phyloP scores from a whole-genome alignment of 2,797 vertebrate genomes.

The Aplochiton taeniatus region DNA sequence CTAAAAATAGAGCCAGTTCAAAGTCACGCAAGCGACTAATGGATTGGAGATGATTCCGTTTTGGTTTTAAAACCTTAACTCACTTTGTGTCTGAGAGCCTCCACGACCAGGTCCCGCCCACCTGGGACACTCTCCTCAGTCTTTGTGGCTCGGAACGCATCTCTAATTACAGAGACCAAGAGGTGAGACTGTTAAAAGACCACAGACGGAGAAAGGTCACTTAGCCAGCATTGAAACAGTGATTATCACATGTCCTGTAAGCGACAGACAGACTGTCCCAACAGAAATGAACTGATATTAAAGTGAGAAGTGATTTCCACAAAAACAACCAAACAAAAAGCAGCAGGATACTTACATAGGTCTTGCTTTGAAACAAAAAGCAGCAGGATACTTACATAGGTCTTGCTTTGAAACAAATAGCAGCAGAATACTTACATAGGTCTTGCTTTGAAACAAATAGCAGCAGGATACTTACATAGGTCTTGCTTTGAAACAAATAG shows the following conservation, averaged over 20 bases:
- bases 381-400: neutral
- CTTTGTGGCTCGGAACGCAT: conserved; percentile 58
- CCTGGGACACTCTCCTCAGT: conserved; percentile 45
- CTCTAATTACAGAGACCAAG: conserved; percentile 74
- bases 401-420: neutral
- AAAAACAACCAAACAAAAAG: no score
- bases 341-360: no score
- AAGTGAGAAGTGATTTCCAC: no score
- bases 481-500: conserved; percentile 74
- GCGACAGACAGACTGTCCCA: neutral
- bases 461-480: conserved; percentile 68
- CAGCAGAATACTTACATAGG: no score
- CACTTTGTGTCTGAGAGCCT: conserved; percentile 78
- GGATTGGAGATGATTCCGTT: neutral
- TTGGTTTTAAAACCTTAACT: neutral
- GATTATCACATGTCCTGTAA: no score
- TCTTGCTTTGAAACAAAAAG: no score
- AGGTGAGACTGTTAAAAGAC: conserved; percentile 76
- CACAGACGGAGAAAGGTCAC: neutral
- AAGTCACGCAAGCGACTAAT: neutral
- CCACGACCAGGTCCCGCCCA: conserved; percentile 72
- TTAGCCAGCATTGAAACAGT: neutral
- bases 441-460: neutral
- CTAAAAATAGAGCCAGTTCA: conserved; percentile 48
- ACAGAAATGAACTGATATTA: no score